Conservation (phyloP, 1,140 invertebrate genomes). For the Diuraphis noxia region DNA sequence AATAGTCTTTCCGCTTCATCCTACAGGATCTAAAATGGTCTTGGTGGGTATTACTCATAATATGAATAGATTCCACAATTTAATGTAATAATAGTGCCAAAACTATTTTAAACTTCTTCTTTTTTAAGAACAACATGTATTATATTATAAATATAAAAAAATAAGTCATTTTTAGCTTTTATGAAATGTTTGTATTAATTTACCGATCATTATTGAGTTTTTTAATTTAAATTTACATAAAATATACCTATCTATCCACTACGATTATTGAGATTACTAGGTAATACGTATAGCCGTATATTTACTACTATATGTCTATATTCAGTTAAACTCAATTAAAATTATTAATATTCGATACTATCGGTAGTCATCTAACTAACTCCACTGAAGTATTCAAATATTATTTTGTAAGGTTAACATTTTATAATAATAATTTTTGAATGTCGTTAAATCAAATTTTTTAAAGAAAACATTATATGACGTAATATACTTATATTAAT, state of each 20-base stretch:
- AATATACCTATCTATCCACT: no score
- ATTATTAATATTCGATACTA: background rate
- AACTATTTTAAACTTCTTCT: conserved; percentile 39
- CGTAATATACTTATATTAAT: no score
- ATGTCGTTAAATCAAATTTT: background rate
- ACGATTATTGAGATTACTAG: background rate
- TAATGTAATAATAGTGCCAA: conserved; percentile 37
- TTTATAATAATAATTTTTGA: background rate
- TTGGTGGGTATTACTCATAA: background rate
- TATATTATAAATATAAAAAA: background rate
- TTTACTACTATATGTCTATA: background rate
- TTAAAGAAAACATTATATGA: background rate
- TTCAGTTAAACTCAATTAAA: background rate
- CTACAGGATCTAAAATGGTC: conserved; percentile 21
- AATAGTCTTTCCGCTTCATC: background rate
- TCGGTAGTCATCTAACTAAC: background rate
- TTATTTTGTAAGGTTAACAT: background rate
- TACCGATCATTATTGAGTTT: background rate
- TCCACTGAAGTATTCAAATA: background rate
- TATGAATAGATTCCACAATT: conserved; percentile 24
- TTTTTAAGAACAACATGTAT: conserved; percentile 15
- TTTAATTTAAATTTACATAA: background rate
- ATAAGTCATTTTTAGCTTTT: background rate
- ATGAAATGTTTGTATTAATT: background rate
- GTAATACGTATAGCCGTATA: background rate